phyloP scores from a whole-genome alignment of 2,888 invertebrate species.

The Cryptocheilus praepositus region DNA sequence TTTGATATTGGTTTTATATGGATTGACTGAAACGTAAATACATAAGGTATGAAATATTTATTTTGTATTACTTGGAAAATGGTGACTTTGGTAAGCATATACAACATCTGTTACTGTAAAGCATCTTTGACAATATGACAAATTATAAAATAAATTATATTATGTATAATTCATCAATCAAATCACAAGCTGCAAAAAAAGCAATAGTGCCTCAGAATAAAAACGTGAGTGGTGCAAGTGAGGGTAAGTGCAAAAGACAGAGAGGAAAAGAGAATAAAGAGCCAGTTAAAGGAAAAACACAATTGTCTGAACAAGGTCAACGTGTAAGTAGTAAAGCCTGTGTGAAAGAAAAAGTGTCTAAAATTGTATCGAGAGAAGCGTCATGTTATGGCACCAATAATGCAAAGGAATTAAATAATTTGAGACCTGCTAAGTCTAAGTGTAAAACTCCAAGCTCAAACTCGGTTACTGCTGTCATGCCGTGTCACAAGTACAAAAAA shows the following conservation, averaged over 20 bases:
- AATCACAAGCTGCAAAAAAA: no score
- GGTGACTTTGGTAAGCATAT: constrained; percentile 33
- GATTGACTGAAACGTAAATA: no score
- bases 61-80: constrained; percentile 19
- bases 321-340: background rate
- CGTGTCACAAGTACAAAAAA: constrained; percentile 39
- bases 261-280: background rate
- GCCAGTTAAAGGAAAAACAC: background rate
- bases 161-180: constrained; percentile 14
- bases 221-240: no score
- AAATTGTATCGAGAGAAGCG: background rate
- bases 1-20: constrained; percentile 2
- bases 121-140: constrained; percentile 12
- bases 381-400: background rate
- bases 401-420: background rate
- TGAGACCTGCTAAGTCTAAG: background rate
- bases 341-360: background rate
- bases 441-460: constrained; percentile 22
- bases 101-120: constrained; percentile 15
- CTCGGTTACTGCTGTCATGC: constrained; percentile 27
- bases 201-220: no score
- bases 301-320: background rate
- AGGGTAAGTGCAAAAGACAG: no score
- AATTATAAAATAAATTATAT: constrained; percentile 16
- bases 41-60: no score